phyloP scores from a whole-genome alignment of 2,797 vertebrate genomes.

The Nannoperca obscura region DNA sequence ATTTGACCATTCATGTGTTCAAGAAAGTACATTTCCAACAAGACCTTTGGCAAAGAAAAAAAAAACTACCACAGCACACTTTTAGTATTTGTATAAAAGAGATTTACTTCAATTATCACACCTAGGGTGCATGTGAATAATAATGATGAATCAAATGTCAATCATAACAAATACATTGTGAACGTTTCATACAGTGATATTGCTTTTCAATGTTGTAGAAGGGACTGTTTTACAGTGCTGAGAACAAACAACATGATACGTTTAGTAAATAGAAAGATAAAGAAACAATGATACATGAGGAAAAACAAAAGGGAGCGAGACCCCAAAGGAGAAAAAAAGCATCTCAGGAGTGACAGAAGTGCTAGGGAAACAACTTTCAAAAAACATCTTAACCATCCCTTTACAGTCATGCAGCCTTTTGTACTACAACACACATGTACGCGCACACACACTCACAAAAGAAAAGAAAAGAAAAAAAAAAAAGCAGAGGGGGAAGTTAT shows the following conservation, averaged over 20 bases:
- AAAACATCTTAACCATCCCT: conserved; percentile 80
- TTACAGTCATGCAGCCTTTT: conserved; percentile 84
- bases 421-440: conserved; percentile 79
- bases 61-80: conserved; percentile 86
- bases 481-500: conserved; percentile 78
- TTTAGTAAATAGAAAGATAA: conserved; percentile 87
- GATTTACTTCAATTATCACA: conserved; percentile 99
- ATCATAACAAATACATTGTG: conserved; percentile 96
- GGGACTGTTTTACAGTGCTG: conserved; percentile 99
- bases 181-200: conserved; percentile 99
- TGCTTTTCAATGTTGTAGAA: conserved; percentile 99
- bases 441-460: conserved; percentile 67
- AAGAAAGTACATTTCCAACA: conserved; percentile 13
- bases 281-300: conserved; percentile 86
- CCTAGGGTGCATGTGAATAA: conserved; percentile 99
- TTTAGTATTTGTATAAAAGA: conserved; percentile 99
- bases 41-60: conserved; percentile 7
- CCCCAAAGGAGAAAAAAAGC: conserved; percentile 69
- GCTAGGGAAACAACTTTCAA: conserved; percentile 73
- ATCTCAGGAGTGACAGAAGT: conserved; percentile 82
- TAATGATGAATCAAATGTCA: conserved; percentile 90
- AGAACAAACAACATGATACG: conserved; percentile 96
- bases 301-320: conserved; percentile 70
- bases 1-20: conserved; percentile 22
- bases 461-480: conserved; percentile 17